phyloP scores from a whole-genome alignment of 2,888 invertebrate species.

The Apamea epomidion region DNA sequence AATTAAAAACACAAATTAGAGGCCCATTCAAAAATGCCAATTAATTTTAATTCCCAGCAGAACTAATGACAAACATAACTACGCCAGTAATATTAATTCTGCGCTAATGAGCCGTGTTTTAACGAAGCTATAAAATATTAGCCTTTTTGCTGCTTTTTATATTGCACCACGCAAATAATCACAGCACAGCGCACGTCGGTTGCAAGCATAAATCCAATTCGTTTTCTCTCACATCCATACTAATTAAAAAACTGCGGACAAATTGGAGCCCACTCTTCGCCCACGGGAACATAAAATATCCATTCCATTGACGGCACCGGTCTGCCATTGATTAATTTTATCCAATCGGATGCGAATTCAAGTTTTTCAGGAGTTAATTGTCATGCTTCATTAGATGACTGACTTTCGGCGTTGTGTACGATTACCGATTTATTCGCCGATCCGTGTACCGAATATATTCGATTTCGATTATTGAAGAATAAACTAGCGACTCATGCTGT shows the following conservation, averaged over 20 bases:
- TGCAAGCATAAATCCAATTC: conserved; percentile 84
- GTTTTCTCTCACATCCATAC: conserved; percentile 87
- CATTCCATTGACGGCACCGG: conserved; percentile 83
- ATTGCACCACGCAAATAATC: conserved; percentile 69
- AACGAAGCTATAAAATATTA: conserved; percentile 69
- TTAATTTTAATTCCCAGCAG: conserved; percentile 65
- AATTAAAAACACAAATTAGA: conserved; percentile 53
- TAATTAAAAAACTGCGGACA: conserved; percentile 90
- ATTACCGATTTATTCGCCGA: conserved; percentile 57
- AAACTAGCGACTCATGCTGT: conserved; percentile 39
- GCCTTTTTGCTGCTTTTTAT: conserved; percentile 67
- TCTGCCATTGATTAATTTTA: conserved; percentile 87
- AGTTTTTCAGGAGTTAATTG: conserved; percentile 86
- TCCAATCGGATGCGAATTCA: conserved; percentile 85
- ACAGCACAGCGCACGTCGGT: conserved; percentile 68
- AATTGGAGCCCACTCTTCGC: conserved; percentile 87
- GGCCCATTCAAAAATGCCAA: conserved; percentile 61
- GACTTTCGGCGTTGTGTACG: conserved; percentile 69
- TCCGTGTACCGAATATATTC: conserved; percentile 41
- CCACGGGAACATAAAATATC: conserved; percentile 89
- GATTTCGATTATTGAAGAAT: conserved; percentile 38
- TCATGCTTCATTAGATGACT: conserved; percentile 82
- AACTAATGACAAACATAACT: conserved; percentile 64
- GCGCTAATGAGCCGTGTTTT: conserved; percentile 67
- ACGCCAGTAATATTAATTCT: conserved; percentile 64